These are phyloP conservation scores for Anorthoa munda DNA, from an alignment of 2,888 invertebrate genomes.

Conservation along the genomic window DNA sequence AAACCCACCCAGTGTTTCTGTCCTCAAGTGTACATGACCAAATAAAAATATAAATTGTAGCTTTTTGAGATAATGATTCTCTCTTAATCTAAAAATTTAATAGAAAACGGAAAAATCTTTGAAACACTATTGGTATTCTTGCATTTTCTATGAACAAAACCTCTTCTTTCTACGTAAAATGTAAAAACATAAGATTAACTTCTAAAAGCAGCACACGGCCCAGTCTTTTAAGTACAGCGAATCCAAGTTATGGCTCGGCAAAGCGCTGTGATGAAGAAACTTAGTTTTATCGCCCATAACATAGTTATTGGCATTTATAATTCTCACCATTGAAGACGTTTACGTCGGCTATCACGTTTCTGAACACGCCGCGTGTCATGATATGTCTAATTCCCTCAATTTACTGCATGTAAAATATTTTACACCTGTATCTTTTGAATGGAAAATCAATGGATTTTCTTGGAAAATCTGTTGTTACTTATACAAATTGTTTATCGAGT, in stretches of 20 bases:
- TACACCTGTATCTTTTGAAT: background rate
- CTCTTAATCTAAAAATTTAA: too few species aligned
- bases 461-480: background rate
- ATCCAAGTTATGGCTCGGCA: background rate
- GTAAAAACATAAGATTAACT: background rate
- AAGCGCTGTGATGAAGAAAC: slow-evolving; percentile 2
- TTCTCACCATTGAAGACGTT: slow-evolving; percentile 22
- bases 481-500: background rate
- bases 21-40: background rate
- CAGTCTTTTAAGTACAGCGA: background rate
- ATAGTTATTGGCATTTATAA: slow-evolving; percentile 26
- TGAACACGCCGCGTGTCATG: background rate
- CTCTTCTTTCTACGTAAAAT: background rate
- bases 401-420: background rate
- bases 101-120: too few species aligned
- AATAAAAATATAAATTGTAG: too few species aligned
- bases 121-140: too few species aligned
- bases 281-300: slow-evolving; percentile 28
- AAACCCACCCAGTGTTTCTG: background rate
- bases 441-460: background rate
- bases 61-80: too few species aligned
- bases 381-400: background rate
- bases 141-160: background rate
- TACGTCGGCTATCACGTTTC: slow-evolving; percentile 25
- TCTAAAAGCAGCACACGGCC: slow-evolving; percentile 1